These are phyloP conservation scores for Catagonus wagneri DNA, from an alignment of 2,113 vertebrate species.

Conservation along the genomic window DNA sequence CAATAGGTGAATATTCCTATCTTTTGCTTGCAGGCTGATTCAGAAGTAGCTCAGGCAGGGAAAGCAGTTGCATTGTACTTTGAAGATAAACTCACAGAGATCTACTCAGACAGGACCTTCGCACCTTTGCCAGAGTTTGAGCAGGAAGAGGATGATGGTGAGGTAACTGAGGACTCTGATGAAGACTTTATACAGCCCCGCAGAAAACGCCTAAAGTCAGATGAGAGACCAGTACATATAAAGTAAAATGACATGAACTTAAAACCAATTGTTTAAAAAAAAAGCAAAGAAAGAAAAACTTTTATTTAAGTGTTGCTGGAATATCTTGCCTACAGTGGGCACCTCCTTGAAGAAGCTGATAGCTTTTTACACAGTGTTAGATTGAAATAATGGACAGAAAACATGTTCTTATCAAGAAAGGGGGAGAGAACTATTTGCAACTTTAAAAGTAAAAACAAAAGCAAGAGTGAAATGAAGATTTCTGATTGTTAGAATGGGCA, in stretches of 20 bases:
- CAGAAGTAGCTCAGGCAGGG: slow-evolving; percentile 98
- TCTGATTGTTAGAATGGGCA: slow-evolving; percentile 80
- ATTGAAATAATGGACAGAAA: slow-evolving; percentile 89
- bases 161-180: slow-evolving; percentile 96
- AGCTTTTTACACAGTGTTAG: slow-evolving; percentile 92
- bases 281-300: slow-evolving; percentile 77
- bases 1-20: slow-evolving; percentile 89
- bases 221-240: slow-evolving; percentile 96
- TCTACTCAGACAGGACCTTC: slow-evolving; percentile 97
- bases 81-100: slow-evolving; percentile 96
- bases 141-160: slow-evolving; percentile 91
- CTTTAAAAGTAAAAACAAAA: slow-evolving; percentile 61
- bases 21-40: slow-evolving; percentile 94
- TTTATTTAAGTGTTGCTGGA: slow-evolving; percentile 91
- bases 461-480: slow-evolving; percentile 55
- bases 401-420: slow-evolving; percentile 86
- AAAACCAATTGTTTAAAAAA: slow-evolving; percentile 85
- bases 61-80: slow-evolving; percentile 96
- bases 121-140: slow-evolving; percentile 92
- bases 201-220: slow-evolving; percentile 98
- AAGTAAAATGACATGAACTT: slow-evolving; percentile 91
- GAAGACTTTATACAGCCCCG: slow-evolving; percentile 97
- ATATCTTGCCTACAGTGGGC: slow-evolving; percentile 87
- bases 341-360: slow-evolving; percentile 88
- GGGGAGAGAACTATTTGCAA: slow-evolving; percentile 76